Evolutionary conservation across 2,888 invertebrate genomes (phyloP), one percentile per base, ranked within the genome.

Genomic region (Operophtera brumata): DNA sequence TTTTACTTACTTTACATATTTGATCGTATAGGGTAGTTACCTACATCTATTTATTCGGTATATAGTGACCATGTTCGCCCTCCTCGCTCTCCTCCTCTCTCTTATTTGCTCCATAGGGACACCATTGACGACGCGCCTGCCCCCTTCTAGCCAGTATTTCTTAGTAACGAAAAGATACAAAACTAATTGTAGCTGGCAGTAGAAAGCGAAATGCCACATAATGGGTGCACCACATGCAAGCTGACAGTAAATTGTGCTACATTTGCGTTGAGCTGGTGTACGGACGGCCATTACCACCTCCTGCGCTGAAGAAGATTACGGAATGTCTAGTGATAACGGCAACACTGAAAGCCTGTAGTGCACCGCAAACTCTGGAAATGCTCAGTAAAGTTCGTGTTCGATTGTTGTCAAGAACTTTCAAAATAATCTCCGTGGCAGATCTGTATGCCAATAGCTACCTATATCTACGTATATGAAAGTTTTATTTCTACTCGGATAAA

Each of bases 141-240:
- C 5, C 4, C 13, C 5, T 39, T 10, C 35, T 25, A 39, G 20
- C 25, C 39, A 39, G 39, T 39, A 39, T 41, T 41, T 41, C 26
- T 26, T 30, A 42, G 53, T 53, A 53, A 53, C 51, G 43, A 52
- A 47, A 46, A 54, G 58, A 34, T 30, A 30, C 48, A 49, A 52
- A 51, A 59, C 44, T 57, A 55, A 69, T 65, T 65, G 62, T 63
- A 66, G 67, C 62, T 64, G 64, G 70, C 69, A 72, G 73, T 78
- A 69, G 77, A 71, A 67, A 69, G 69, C 62, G 67, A 67, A 70
- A 69, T 74, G 77, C 77, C 77, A 71, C 71, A 59, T 73, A 77
- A 81, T 77, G 72, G 70, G 67, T 59, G 61, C 58, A 65, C 57
- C 53, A 61, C 79, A 80, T 74, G 79, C 80, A 47, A 78, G 68